Conservation (phyloP, 2,797 vertebrate genomes). For the Fistularia commersonii region DNA sequence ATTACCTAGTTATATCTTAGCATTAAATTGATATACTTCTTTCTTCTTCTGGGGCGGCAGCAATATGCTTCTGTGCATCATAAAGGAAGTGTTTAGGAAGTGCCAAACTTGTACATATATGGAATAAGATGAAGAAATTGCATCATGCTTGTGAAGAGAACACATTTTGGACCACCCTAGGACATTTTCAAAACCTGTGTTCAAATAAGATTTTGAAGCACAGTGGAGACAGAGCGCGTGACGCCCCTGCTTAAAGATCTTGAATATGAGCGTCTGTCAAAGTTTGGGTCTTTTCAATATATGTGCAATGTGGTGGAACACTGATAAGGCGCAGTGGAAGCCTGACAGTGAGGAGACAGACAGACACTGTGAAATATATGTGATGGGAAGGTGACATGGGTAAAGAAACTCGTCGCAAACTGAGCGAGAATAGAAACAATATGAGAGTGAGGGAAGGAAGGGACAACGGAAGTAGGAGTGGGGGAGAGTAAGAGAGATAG, state of each 20-base stretch:
- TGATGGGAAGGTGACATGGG: not conserved
- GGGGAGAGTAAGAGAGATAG: conserved; percentile 14
- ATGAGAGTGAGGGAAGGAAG: not conserved
- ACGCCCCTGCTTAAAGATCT: conserved; percentile 10
- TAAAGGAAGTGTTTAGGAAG: not conserved
- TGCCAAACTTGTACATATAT: not conserved
- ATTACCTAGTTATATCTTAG: too few species aligned
- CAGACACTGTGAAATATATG: conserved; percentile 22
- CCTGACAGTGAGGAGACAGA: conserved; percentile 21
- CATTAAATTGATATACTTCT: too few species aligned
- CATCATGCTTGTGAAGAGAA: conserved; percentile 10
- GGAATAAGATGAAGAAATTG: not conserved
- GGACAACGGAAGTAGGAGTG: conserved; percentile 1
- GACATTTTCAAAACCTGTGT: not conserved
- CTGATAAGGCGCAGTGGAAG: conserved; percentile 40
- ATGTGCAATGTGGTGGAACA: conserved; percentile 35
- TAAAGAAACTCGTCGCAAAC: conserved; percentile 9
- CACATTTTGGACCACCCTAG: not conserved
- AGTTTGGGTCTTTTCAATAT: too few species aligned
- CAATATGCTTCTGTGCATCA: too few species aligned
- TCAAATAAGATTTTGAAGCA: conserved; percentile 4
- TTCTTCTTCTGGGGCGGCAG: too few species aligned
- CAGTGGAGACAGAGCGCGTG: not conserved
- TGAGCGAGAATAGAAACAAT: conserved; percentile 20
- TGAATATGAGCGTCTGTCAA: conserved; percentile 5